These are phyloP conservation scores for Caenorhabditis panamensis DNA, from an alignment of 2,888 invertebrate species.

Conservation along the genomic window DNA sequence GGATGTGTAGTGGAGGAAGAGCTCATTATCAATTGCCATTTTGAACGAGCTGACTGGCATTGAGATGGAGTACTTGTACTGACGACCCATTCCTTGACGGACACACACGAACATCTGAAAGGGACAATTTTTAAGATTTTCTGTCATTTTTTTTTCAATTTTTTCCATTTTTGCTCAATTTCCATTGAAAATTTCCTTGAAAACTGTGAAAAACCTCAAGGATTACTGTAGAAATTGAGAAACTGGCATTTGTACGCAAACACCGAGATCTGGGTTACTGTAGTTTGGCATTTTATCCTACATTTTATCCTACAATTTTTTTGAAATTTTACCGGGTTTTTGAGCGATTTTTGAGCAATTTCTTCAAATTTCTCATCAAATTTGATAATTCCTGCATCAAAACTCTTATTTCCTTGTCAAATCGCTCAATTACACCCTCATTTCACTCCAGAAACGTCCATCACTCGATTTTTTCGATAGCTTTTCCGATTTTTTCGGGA, in stretches of 20 bases:
- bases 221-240: not conserved
- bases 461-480: not conserved
- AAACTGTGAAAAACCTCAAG: not conserved
- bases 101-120: constrained; percentile 35
- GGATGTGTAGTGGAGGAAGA: constrained; percentile 16
- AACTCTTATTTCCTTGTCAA: no score
- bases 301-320: not conserved
- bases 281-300: not conserved
- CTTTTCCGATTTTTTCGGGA: not conserved
- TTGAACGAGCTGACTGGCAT: constrained; percentile 36
- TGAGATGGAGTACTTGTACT: constrained; percentile 18
- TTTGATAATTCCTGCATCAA: no score
- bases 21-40: constrained; percentile 40
- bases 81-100: constrained; percentile 15
- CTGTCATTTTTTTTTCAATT: not conserved
- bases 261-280: not conserved
- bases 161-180: not conserved
- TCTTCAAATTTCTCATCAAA: constrained; percentile 35
- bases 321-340: not conserved
- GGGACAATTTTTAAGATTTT: not conserved
- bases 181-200: not conserved
- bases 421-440: no score
- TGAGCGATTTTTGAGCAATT: no score
- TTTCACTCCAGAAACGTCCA: no score
- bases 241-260: not conserved